Base-by-base conservation (phyloP, 1,140 invertebrate species). In the Eumaeus atala region DNA sequence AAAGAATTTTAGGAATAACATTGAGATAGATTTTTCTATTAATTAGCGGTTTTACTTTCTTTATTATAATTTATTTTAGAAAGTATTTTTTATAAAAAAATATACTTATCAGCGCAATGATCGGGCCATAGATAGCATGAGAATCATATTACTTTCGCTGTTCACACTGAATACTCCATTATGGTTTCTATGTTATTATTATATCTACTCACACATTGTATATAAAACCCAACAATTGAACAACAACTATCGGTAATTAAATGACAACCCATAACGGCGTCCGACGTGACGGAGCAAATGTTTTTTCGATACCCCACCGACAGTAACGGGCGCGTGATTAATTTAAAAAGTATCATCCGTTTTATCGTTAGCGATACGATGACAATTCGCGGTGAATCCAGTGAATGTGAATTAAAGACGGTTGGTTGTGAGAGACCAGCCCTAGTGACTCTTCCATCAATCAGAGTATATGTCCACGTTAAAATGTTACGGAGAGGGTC, bases 381-480 rank as follows among this genome's bases (percentile, higher is more conserved):
- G 58, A 69, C 55, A 65, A 70, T 67, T 60, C 65, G 62, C 59
- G 61, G 51, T 51, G 56, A 67, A 67, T 64, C 48, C 56, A 58
- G 59, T 52, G 44, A 17, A 52, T 58, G 56, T 50, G 58, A 64
- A 70, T 67, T 66, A 68, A 69, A 67, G 59, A 60, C 21, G 21
- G 21, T 28, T 6, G 21, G 21, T 6, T 6, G n/a, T n/a, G n/a
- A 40, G 14, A 44, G 40, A 9, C 16, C 40, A 14, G 17, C 14
- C 40, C 40, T 44, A 16, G n/a, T n/a, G n/a, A n/a, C 8, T 8
- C 40, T 44, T 44, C 16, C 40, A 44, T 44, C 40, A 44, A 44
- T 44, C 40, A 44, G 40, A 44, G 40, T 44, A 44, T 16, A 44
- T 44, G 40, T 44, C 40, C 40, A 16, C 40, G 12, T 16, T 9